Evolutionary conservation across 2,797 vertebrate genomes (phyloP).

Genomic region (Spinus pinus): DNA sequence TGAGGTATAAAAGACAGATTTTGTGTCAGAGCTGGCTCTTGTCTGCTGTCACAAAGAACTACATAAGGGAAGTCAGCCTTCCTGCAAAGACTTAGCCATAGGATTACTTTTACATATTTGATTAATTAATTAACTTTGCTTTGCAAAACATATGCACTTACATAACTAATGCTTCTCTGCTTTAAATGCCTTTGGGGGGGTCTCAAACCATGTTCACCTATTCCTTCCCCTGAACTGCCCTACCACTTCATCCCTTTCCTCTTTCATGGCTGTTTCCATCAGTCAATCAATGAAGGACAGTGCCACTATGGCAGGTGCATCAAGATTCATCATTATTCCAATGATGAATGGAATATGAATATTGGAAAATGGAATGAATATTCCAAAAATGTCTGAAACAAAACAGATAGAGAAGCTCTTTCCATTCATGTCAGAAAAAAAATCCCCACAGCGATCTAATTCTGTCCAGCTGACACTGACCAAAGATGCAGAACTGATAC

Average conservation of each 20-base stretch:
- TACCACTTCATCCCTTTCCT: neutral
- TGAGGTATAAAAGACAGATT: neutral
- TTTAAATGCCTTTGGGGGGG: neutral
- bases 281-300: neutral
- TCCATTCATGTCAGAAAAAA: neutral
- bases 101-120: neutral
- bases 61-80: neutral
- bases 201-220: neutral
- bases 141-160: neutral
- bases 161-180: neutral
- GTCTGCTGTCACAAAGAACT: neutral
- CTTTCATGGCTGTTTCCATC: neutral
- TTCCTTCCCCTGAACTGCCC: neutral
- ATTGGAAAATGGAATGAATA: too few species aligned
- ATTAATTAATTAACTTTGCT: neutral
- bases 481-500: neutral
- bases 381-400: neutral
- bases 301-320: neutral
- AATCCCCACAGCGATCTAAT: rapidly evolving
- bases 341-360: neutral
- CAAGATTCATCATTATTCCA: neutral
- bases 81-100: neutral
- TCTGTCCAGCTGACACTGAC: neutral
- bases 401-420: neutral
- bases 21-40: neutral